These are phyloP conservation scores for Mystacides longicornis DNA, from an alignment of 2,888 invertebrate genomes.

Conservation along the genomic window DNA sequence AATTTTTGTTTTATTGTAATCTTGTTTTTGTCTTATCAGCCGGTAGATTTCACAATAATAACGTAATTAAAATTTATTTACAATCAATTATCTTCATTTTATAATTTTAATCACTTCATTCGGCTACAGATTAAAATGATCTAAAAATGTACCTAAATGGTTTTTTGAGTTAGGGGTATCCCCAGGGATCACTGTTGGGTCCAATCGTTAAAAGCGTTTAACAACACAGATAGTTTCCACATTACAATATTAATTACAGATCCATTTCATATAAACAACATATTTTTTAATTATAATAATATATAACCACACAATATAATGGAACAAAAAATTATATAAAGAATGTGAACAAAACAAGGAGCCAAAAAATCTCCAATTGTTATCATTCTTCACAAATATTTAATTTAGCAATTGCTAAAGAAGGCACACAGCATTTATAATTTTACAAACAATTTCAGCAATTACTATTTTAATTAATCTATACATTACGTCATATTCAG, in stretches of 20 bases:
- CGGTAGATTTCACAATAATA: too few relatives aligned
- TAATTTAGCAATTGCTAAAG: slow-evolving; percentile 66
- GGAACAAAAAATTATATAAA: slow-evolving; percentile 18
- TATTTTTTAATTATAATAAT: slow-evolving; percentile 9
- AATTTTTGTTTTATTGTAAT: too few relatives aligned
- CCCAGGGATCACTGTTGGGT: not conserved
- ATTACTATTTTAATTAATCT: slow-evolving; percentile 26
- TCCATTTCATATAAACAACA: not conserved
- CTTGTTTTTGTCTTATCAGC: too few relatives aligned
- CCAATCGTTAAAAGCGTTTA: not conserved
- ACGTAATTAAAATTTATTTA: too few relatives aligned
- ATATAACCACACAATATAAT: not conserved
- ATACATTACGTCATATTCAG: slow-evolving; percentile 10
- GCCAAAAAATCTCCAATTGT: slow-evolving; percentile 18
- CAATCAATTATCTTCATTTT: too few relatives aligned
- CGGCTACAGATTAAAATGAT: too few relatives aligned
- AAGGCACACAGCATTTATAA: slow-evolving; percentile 73
- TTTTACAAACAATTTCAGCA: slow-evolving; percentile 47
- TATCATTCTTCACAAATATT: slow-evolving; percentile 37
- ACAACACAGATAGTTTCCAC: not conserved
- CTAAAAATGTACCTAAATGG: too few relatives aligned
- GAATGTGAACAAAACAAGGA: slow-evolving; percentile 6
- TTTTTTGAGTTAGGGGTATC: not conserved
- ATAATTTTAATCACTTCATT: too few relatives aligned
- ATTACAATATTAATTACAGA: not conserved